These are phyloP conservation scores for Synaphobranchus kaupii DNA, from an alignment of 2,797 vertebrate genomes.

Conservation along the genomic window DNA sequence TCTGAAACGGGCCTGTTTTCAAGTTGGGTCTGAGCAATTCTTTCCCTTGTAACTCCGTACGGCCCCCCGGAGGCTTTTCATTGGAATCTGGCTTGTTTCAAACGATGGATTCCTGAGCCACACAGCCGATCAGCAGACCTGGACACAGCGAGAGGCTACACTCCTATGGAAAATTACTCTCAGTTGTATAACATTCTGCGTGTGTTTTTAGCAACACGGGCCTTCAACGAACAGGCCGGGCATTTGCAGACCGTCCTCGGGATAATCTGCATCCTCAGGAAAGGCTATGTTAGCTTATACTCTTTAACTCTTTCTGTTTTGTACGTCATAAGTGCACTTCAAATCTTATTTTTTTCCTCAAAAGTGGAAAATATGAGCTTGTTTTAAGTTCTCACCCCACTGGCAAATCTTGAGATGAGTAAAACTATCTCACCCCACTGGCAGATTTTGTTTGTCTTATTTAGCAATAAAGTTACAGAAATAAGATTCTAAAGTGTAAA, in stretches of 20 bases:
- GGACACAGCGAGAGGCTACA: not conserved
- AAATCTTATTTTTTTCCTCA: too few relatives aligned
- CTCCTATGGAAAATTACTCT: conserved; percentile 38
- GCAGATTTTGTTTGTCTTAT: too few relatives aligned
- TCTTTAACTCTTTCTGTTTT: not conserved
- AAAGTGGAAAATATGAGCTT: too few relatives aligned
- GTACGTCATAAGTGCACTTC: not conserved
- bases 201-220: not conserved
- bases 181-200: conserved; percentile 32
- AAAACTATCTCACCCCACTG: too few relatives aligned
- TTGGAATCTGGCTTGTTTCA: conserved; percentile 56
- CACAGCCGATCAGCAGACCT: not conserved
- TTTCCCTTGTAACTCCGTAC: conserved; percentile 46
- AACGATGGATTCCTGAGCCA: not conserved
- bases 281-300: not conserved
- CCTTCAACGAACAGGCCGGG: conserved; percentile 13
- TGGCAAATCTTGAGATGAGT: too few relatives aligned
- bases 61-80: conserved; percentile 48
- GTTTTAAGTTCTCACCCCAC: too few relatives aligned
- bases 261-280: not conserved
- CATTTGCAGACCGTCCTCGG: not conserved
- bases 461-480: too few relatives aligned
- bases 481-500: too few relatives aligned
- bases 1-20: conserved; percentile 29
- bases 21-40: conserved; percentile 9